Conservation (phyloP, 37 sponge, comb jelly and placozoan species). For the Eunapius fragilis region DNA sequence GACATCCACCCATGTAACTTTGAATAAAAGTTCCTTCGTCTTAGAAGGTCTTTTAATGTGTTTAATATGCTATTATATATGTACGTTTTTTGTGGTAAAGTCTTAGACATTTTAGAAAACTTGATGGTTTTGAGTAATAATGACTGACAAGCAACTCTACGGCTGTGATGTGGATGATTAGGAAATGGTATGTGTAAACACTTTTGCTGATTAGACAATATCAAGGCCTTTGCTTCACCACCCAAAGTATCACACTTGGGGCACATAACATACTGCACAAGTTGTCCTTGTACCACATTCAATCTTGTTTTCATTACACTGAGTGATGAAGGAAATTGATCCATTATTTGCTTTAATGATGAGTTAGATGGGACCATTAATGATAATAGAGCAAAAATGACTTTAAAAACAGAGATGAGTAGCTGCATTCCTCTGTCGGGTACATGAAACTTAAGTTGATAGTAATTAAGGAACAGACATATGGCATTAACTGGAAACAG, state of each 20-base stretch:
- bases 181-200: slow-evolving; percentile 47
- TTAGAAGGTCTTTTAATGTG: slow-evolving; percentile 5
- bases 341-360: neutral
- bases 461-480: neutral
- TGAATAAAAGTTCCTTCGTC: neutral
- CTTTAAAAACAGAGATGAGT: neutral
- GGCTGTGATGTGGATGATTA: slow-evolving; percentile 32
- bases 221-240: neutral
- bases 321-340: neutral
- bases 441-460: neutral
- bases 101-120: neutral
- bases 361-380: neutral
- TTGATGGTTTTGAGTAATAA: slow-evolving; percentile 19
- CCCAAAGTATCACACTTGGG: neutral
- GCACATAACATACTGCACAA: neutral
- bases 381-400: neutral
- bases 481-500: neutral
- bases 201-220: neutral
- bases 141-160: neutral
- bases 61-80: slow-evolving; percentile 24
- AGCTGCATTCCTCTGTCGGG: neutral
- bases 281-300: neutral
- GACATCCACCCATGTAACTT: slow-evolving; percentile 6
- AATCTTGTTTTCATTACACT: neutral
- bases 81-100: slow-evolving; percentile 9